phyloP scores from a whole-genome alignment of 2,797 vertebrate genomes.

The Pterois miles region DNA sequence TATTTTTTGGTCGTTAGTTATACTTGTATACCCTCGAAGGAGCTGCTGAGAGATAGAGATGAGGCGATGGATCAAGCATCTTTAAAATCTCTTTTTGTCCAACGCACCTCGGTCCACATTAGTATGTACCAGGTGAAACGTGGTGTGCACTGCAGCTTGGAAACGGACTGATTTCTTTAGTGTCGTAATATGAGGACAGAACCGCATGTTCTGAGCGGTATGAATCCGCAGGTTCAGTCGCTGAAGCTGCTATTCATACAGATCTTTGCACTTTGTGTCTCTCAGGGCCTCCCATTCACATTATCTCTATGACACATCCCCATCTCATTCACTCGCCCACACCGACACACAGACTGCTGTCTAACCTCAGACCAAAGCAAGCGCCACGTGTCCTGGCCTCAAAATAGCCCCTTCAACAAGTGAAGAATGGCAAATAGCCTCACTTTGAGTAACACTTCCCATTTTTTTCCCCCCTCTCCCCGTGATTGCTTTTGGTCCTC shows the following conservation, averaged over 20 bases:
- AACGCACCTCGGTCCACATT: not conserved
- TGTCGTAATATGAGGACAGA: not conserved
- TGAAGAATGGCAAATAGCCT: slow-evolving; percentile 41
- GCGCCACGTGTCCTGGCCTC: slow-evolving; percentile 15
- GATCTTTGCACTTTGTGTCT: slow-evolving; percentile 11
- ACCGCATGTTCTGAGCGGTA: not conserved
- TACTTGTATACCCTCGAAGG: not conserved
- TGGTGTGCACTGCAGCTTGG: not conserved
- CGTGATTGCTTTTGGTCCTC: slow-evolving; percentile 40
- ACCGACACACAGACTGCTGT: not conserved
- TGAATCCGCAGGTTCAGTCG: slow-evolving; percentile 3
- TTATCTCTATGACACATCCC: slow-evolving; percentile 4
- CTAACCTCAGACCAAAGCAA: not conserved
- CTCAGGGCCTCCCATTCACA: slow-evolving; percentile 34
- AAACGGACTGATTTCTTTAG: not conserved
- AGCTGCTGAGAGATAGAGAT: not conserved
- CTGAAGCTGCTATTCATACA: slow-evolving; percentile 23
- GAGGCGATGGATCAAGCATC: not conserved
- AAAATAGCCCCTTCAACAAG: slow-evolving; percentile 22
- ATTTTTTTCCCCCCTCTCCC: slow-evolving; percentile 2
- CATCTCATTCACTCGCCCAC: not conserved
- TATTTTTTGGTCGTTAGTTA: not conserved
- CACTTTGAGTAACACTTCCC: slow-evolving; percentile 25
- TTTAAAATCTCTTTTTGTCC: not conserved
- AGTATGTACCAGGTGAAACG: not conserved